phyloP scores from a whole-genome alignment of 2,113 vertebrate genomes.

The Limanda limanda region DNA sequence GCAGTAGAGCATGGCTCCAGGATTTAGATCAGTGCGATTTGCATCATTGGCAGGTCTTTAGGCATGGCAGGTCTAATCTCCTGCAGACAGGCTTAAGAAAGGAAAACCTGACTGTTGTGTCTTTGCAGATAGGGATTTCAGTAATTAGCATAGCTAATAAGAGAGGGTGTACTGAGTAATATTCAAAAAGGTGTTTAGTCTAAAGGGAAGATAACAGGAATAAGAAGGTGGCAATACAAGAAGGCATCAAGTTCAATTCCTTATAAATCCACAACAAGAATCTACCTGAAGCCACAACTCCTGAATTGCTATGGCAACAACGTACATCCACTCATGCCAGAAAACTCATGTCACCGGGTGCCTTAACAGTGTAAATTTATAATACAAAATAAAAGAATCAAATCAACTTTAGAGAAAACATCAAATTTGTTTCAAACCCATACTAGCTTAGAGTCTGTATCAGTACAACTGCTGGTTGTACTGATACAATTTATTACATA shows the following conservation, averaged over 20 bases:
- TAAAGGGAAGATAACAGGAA: conserved; percentile 39
- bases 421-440: too few species aligned
- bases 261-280: not conserved
- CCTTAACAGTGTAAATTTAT: not conserved
- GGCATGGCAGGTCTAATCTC: conserved; percentile 77
- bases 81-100: conserved; percentile 78
- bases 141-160: conserved; percentile 83
- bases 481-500: too few species aligned
- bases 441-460: too few species aligned
- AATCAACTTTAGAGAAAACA: too few species aligned
- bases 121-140: conserved; percentile 76
- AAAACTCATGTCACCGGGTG: not conserved
- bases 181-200: conserved; percentile 56
- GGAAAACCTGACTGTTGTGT: conserved; percentile 71
- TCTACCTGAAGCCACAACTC: not conserved
- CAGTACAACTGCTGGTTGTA: too few species aligned
- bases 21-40: conserved; percentile 82
- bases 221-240: conserved; percentile 22
- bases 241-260: conserved; percentile 31
- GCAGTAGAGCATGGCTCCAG: conserved; percentile 72
- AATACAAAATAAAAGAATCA: not conserved
- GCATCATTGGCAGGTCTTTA: conserved; percentile 78
- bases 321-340: not conserved
- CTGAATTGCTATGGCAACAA: not conserved
- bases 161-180: conserved; percentile 47